phyloP scores from a whole-genome alignment of 1,140 invertebrate genomes.

The Drosophila equinoxialis region DNA sequence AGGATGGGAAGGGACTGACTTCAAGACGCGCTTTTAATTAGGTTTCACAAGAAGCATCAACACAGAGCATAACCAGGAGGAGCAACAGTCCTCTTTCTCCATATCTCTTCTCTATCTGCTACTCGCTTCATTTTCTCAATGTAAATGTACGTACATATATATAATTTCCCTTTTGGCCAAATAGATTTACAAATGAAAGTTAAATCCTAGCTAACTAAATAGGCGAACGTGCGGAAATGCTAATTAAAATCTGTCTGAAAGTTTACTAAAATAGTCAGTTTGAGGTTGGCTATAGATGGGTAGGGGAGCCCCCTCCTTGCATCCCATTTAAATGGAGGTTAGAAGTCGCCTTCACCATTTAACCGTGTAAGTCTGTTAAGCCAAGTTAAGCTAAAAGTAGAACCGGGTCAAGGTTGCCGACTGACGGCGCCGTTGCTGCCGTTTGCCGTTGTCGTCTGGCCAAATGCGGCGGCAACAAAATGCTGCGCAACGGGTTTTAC shows the following conservation, averaged over 20 bases:
- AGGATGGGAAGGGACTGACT: constrained; percentile 2
- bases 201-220: constrained; percentile 45
- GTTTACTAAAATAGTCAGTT: constrained; percentile 29
- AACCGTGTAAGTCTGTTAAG: constrained; percentile 23
- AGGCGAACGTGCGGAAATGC: constrained; percentile 66
- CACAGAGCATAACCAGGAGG: constrained; percentile 12
- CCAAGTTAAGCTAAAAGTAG: constrained; percentile 39
- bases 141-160: background rate
- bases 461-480: constrained; percentile 52
- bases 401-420: constrained; percentile 67
- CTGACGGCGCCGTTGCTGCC: constrained; percentile 20
- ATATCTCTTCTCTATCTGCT: background rate
- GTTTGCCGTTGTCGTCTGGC: constrained; percentile 34
- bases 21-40: constrained; percentile 71
- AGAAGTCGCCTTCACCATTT: constrained; percentile 34
- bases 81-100: constrained; percentile 24
- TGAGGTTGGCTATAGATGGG: no score
- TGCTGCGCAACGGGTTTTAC: constrained; percentile 59
- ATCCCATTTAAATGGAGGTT: constrained; percentile 44
- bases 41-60: constrained; percentile 30
- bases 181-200: constrained; percentile 34
- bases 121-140: background rate
- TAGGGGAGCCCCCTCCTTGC: constrained; percentile 7
- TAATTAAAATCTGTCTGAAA: constrained; percentile 63
- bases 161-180: constrained; percentile 13